Evolutionary conservation across 1,140 invertebrate genomes (phyloP), one percentile per base, ranked within the genome.

Genomic region (Heliconius hermathena): DNA sequence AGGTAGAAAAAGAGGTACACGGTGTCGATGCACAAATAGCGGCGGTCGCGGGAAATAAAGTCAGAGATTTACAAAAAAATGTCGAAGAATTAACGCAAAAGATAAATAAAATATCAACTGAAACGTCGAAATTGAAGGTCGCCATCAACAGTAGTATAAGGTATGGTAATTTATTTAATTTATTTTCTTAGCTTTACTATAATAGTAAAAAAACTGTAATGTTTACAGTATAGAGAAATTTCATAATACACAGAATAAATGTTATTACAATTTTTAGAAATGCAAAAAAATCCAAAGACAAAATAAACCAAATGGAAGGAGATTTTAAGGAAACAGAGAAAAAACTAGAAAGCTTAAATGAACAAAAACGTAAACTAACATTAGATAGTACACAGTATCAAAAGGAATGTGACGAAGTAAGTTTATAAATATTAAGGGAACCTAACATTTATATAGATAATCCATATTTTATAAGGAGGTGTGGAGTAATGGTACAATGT

Each of bases 131-230:
- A 81, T 89, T 98, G 3, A 97, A 96, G 76, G 98, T 98, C 4
- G 97, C 96, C 5, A 96, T 98, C n/a, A 98, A 97, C 88, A 97
- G 98, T 16, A 96, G 97, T 1, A 95, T 97, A 86, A 96, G 97
- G 97, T 97, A 74, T 71, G 57, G 9, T 80, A 46, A 4, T 16
- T 46, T 46, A 0, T 46, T 16, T 46, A 4, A 16, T 46, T 16
- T 46, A 46, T 16, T 46, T 46, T 16, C n/a, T 4, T 16, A 46
- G 13, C 41, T 16, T 16, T 16, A 46, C 16, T 46, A 46, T 46
- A 41, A 46, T 1, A 16, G 13, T 46, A 46, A 46, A 46, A 46
- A 46, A 46, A 46, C 13, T 46, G 3, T 9, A 46, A 13, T 13
- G 13, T 13, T 46, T 13, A 13, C 41, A 46, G 11, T 46, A 46